phyloP scores from a whole-genome alignment of 2,888 invertebrate genomes.

The Lordiphosa fenestrarum region DNA sequence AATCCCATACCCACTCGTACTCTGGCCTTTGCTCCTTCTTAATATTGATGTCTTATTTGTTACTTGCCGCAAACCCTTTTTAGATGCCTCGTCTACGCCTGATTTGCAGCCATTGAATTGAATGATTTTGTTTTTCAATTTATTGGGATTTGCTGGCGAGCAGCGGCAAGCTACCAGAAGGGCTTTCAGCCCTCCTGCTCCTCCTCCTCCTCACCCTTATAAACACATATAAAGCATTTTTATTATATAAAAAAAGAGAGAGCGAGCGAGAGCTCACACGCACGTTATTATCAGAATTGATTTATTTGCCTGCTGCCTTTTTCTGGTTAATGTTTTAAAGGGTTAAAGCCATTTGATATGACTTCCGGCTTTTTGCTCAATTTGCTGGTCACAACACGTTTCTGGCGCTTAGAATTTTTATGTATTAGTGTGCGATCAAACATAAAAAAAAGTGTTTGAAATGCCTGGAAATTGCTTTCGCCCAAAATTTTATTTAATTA shows the following conservation, averaged over 20 bases:
- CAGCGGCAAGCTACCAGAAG: conserved; percentile 18
- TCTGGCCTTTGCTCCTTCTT: background rate
- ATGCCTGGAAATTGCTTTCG: conserved; percentile 56
- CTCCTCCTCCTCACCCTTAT: conserved; percentile 27
- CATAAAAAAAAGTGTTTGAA: conserved; percentile 27
- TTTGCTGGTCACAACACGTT: conserved; percentile 69
- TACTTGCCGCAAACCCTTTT: conserved; percentile 40
- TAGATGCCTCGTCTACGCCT: conserved; percentile 55
- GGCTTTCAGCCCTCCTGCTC: conserved; percentile 18
- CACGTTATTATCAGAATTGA: conserved; percentile 70
- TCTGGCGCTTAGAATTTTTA: conserved; percentile 50
- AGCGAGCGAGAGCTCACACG: conserved; percentile 24
- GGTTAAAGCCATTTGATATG: conserved; percentile 49
- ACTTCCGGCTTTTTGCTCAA: conserved; percentile 30
- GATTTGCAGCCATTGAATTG: conserved; percentile 73
- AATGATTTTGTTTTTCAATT: conserved; percentile 76
- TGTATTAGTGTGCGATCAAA: conserved; percentile 22
- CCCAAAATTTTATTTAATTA: conserved; percentile 69
- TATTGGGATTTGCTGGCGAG: conserved; percentile 63
- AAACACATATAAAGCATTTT: conserved; percentile 50
- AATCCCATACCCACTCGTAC: background rate
- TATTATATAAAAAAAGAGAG: conserved; percentile 25
- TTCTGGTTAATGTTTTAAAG: conserved; percentile 18
- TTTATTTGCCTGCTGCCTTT: conserved; percentile 58
- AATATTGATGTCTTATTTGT: conserved; percentile 59